Conservation (phyloP, 2,888 invertebrate species). For the Argyresthia albistria region DNA sequence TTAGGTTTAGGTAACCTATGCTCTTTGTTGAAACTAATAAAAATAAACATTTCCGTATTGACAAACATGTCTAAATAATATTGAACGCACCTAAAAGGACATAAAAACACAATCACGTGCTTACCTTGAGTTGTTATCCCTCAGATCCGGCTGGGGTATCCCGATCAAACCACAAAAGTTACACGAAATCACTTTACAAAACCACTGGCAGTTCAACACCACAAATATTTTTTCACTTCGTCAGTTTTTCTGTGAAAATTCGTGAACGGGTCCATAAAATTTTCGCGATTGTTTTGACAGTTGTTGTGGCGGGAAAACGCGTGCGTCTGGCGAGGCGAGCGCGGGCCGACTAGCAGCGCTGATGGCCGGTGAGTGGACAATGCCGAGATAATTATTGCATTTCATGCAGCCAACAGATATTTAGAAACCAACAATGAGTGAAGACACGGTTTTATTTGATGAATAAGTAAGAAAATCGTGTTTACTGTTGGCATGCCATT, state of each 20-base stretch:
- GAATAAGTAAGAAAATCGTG: conserved; percentile 13
- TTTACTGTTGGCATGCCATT: neutral
- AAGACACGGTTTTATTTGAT: conserved; percentile 45
- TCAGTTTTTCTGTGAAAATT: conserved; percentile 3
- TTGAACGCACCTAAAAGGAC: conserved; percentile 16
- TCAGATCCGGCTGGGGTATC: conserved; percentile 24
- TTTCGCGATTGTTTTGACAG: conserved; percentile 14
- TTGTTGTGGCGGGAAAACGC: conserved; percentile 22
- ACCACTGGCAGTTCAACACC: conserved; percentile 12
- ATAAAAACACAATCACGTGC: conserved; percentile 27
- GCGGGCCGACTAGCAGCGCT: conserved; percentile 30
- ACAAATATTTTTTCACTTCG: conserved; percentile 16
- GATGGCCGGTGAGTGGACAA: neutral
- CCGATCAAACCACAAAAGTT: conserved; percentile 10
- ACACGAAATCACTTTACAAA: conserved; percentile 18
- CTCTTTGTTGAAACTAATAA: too few species aligned
- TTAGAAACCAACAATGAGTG: conserved; percentile 61
- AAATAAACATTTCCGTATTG: neutral
- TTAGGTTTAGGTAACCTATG: too few species aligned
- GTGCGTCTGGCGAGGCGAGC: conserved; percentile 29
- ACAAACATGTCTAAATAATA: neutral
- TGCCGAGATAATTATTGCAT: conserved; percentile 29
- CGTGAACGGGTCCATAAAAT: conserved; percentile 1
- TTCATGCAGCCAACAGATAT: conserved; percentile 32
- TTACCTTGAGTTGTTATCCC: conserved; percentile 30